phyloP scores from a whole-genome alignment of 2,888 invertebrate genomes.

The Drosophila kambysellisi region DNA sequence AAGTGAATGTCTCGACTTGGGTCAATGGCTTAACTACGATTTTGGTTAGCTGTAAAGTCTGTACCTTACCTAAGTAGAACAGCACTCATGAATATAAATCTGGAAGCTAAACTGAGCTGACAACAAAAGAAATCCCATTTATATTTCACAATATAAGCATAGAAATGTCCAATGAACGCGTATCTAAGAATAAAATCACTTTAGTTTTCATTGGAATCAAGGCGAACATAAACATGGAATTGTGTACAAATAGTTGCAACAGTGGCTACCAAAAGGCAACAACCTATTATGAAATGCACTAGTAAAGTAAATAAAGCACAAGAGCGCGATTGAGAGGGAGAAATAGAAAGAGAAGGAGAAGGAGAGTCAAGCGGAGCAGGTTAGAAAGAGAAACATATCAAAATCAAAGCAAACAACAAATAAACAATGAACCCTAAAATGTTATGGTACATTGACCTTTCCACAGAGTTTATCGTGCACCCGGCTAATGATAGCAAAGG shows the following conservation, averaged over 20 bases:
- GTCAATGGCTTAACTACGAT: conserved; percentile 24
- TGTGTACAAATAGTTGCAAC: conserved; percentile 25
- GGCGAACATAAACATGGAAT: conserved; percentile 14
- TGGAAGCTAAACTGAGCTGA: neutral
- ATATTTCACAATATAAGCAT: conserved; percentile 45
- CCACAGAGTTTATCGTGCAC: conserved; percentile 43
- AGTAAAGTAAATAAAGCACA: conserved; percentile 15
- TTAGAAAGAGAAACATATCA: conserved; percentile 8
- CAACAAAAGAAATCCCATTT: conserved; percentile 32
- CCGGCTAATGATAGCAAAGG: conserved; percentile 52
- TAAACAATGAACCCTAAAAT: conserved; percentile 75
- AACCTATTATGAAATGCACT: conserved; percentile 66
- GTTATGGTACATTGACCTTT: conserved; percentile 68
- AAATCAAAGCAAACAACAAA: conserved; percentile 53
- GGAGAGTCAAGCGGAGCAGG: conserved; percentile 9
- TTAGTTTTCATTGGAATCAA: conserved; percentile 49
- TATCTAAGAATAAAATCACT: conserved; percentile 39
- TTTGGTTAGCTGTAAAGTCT: conserved; percentile 17
- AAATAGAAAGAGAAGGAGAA: neutral
- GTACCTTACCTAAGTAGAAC: conserved; percentile 2
- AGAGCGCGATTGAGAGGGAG: neutral
- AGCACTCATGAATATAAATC: conserved; percentile 22
- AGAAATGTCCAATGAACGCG: conserved; percentile 11
- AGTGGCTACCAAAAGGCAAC: conserved; percentile 35
- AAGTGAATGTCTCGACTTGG: conserved; percentile 24